Evolutionary conservation across 2,113 vertebrate genomes (phyloP).

Genomic region (Geococcyx californianus): DNA sequence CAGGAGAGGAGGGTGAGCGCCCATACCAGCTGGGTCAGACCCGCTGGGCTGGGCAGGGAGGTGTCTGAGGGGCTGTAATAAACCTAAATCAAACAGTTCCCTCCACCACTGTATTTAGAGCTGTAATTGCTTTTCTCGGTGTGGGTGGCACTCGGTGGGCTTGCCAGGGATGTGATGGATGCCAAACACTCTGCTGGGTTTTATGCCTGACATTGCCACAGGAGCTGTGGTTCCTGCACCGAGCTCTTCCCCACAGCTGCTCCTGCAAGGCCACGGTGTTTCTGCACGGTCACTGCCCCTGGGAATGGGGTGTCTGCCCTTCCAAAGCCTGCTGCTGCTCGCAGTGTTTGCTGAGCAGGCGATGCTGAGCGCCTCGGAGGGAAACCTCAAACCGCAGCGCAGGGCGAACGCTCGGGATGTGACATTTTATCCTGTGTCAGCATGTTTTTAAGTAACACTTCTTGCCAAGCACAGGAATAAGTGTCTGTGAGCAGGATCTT

Average conservation of each 20-base stretch:
- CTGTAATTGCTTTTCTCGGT: background rate
- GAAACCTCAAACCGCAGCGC: background rate
- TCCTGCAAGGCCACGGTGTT: background rate
- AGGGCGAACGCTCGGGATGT: accelerated
- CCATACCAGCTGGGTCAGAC: accelerated
- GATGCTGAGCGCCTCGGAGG: background rate
- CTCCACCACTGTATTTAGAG: background rate
- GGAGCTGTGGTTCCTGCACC: background rate
- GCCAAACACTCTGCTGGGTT: background rate
- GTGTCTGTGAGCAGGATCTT: accelerated
- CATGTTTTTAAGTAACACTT: accelerated
- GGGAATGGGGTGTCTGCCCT: background rate
- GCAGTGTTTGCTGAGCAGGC: background rate
- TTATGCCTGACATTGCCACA: accelerated
- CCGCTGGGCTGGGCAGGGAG: background rate
- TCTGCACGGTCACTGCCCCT: accelerated
- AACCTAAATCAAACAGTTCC: background rate
- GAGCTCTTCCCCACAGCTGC: background rate
- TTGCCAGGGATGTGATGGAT: background rate
- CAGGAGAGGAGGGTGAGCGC: background rate
- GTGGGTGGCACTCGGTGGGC: background rate
- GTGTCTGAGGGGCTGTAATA: background rate
- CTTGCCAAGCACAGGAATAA: background rate
- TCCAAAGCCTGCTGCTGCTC: accelerated
- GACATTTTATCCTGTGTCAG: background rate